phyloP scores from a whole-genome alignment of 2,888 invertebrate species.

The Himalopsyche kuldschensis region DNA sequence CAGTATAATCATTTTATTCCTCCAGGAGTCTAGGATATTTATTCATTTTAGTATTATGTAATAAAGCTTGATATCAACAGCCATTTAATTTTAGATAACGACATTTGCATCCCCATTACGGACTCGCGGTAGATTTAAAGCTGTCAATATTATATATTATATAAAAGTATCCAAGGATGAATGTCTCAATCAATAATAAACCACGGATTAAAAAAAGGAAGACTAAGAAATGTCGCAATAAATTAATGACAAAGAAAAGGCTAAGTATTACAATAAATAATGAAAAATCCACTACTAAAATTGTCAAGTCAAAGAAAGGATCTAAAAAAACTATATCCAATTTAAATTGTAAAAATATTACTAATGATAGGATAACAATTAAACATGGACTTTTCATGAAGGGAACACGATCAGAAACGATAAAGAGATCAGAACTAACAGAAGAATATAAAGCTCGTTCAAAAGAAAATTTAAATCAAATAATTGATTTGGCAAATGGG shows the following conservation, averaged over 20 bases:
- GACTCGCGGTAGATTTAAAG: constrained; percentile 18
- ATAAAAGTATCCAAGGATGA: constrained; percentile 3
- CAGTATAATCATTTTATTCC: too few species aligned
- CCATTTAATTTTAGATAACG: not conserved
- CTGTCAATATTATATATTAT: not conserved
- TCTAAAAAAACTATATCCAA: not conserved
- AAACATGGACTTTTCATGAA: constrained; percentile 47
- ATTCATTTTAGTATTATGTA: too few species aligned
- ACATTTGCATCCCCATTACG: not conserved
- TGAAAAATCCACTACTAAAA: not conserved
- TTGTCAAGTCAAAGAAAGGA: not conserved
- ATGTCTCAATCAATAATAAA: constrained; percentile 7
- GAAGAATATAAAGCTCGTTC: constrained; percentile 43
- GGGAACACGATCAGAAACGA: constrained; percentile 50
- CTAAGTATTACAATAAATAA: not conserved
- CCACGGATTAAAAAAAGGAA: constrained; percentile 43
- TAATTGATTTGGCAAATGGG: constrained; percentile 39
- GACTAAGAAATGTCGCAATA: constrained; percentile 50
- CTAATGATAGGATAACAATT: constrained; percentile 49
- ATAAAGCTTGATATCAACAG: not conserved
- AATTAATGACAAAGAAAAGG: constrained; percentile 48
- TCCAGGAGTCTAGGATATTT: too few species aligned
- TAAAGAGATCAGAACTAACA: constrained; percentile 46
- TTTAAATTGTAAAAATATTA: constrained; percentile 43
- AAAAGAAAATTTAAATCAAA: constrained; percentile 34